These are phyloP conservation scores for Thaumatotibia leucotreta DNA, from an alignment of 1,140 invertebrate genomes.

Conservation along the genomic window DNA sequence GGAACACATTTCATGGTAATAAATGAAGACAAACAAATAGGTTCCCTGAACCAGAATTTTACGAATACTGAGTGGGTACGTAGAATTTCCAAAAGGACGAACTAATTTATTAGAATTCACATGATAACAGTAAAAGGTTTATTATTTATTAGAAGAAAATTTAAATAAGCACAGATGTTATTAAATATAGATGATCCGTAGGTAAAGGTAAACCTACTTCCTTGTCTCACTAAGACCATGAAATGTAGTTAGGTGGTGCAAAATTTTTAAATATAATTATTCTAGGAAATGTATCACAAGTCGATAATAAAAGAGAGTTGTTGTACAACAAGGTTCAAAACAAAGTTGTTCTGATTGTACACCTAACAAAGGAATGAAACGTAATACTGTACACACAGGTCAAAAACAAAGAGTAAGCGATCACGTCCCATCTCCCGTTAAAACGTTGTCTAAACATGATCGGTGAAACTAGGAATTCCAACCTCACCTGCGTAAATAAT, in stretches of 20 bases:
- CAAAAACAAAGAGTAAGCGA: constrained; percentile 7
- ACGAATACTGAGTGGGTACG: not conserved
- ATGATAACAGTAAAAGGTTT: too few relatives aligned
- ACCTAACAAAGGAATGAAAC: not conserved
- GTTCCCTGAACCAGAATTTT: too few relatives aligned
- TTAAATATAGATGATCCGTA: too few relatives aligned
- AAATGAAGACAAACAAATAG: not conserved
- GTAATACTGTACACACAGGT: not conserved
- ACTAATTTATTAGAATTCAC: too few relatives aligned
- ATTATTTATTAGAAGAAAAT: too few relatives aligned
- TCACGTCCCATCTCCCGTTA: constrained; percentile 7
- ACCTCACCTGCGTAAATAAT: constrained; percentile 7
- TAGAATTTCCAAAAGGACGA: not conserved
- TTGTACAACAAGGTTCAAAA: not conserved
- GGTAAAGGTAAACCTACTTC: too few relatives aligned
- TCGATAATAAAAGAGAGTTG: too few relatives aligned
- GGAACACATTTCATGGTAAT: not conserved
- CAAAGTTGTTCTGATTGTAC: not conserved
- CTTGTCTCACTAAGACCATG: too few relatives aligned
- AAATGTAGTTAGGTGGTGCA: too few relatives aligned
- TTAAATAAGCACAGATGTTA: too few relatives aligned
- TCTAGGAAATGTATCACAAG: too few relatives aligned
- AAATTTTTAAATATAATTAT: too few relatives aligned
- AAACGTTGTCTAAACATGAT: constrained; percentile 5
- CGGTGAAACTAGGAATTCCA: constrained; percentile 6